Percentiles rank a stretch among this genome's conserved stretches.
Conservation (phyloP, 2,797 vertebrate genomes). For the Sarcoramphus papa region DNA sequence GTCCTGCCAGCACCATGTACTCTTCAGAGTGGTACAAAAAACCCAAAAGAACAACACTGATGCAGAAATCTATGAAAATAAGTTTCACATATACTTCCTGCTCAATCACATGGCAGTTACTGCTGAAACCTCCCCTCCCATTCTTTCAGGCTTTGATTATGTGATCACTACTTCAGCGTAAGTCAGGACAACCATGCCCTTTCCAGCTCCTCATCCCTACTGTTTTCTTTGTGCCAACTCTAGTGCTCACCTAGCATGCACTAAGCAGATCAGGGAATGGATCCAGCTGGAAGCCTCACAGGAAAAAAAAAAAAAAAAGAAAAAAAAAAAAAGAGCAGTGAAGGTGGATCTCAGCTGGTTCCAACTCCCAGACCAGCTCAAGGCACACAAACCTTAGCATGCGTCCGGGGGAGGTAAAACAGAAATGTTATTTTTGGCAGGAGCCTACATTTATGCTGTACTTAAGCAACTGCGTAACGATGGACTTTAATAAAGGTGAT, state of each 20-base stretch:
- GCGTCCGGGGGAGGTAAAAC: neutral
- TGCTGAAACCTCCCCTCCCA: neutral
- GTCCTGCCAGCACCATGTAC: neutral
- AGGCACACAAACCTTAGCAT: neutral
- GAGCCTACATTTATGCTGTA: neutral
- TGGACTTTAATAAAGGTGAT: neutral
- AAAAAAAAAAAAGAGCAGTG: neutral
- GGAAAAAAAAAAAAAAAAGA: fast-evolving
- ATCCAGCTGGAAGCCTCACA: neutral
- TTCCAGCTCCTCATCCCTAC: neutral
- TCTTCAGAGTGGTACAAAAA: neutral
- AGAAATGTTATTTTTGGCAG: neutral
- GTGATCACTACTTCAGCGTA: neutral
- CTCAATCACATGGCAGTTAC: neutral
- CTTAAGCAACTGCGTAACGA: neutral
- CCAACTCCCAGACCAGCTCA: neutral
- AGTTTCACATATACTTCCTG: neutral
- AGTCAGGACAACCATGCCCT: neutral
- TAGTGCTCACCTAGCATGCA: neutral
- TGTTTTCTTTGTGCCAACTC: neutral
- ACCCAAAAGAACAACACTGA: neutral
- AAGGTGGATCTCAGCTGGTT: neutral
- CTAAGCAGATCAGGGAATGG: neutral
- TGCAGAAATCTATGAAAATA: neutral
- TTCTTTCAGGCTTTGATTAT: neutral